Conservation (phyloP, 2,113 vertebrate species). For the Daboia siamensis region DNA sequence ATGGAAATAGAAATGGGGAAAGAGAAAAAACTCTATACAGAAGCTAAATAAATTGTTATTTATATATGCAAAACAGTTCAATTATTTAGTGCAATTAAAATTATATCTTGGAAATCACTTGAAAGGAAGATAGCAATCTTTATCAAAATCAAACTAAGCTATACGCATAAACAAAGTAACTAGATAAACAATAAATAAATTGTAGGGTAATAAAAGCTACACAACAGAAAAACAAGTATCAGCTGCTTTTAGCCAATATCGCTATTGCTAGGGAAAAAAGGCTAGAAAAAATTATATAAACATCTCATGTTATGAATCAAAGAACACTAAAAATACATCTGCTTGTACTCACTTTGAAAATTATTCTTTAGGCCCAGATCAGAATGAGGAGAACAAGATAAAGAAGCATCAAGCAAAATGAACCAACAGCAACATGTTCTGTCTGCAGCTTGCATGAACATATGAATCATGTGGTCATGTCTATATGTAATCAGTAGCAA, state of each 20-base stretch:
- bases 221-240: constrained; percentile 37
- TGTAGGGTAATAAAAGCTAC: constrained; percentile 19
- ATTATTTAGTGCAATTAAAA: constrained; percentile 64
- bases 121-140: constrained; percentile 46
- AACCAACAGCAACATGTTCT: neutral
- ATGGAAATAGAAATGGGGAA: constrained; percentile 12
- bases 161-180: constrained; percentile 40
- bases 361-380: neutral
- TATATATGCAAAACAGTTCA: constrained; percentile 46
- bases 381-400: neutral
- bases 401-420: neutral
- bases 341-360: neutral
- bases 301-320: constrained; percentile 20
- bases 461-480: neutral
- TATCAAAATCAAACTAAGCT: constrained; percentile 30
- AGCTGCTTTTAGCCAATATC: constrained; percentile 16
- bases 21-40: neutral
- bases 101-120: constrained; percentile 54
- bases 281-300: constrained; percentile 18
- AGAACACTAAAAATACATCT: neutral
- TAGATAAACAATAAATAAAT: constrained; percentile 37
- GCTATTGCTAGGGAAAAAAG: neutral
- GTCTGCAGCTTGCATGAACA: rapidly evolving
- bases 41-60: constrained; percentile 51
- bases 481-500: neutral